These are phyloP conservation scores for Peromyscus attwateri DNA, from an alignment of 2,797 vertebrate species.

Conservation along the genomic window DNA sequence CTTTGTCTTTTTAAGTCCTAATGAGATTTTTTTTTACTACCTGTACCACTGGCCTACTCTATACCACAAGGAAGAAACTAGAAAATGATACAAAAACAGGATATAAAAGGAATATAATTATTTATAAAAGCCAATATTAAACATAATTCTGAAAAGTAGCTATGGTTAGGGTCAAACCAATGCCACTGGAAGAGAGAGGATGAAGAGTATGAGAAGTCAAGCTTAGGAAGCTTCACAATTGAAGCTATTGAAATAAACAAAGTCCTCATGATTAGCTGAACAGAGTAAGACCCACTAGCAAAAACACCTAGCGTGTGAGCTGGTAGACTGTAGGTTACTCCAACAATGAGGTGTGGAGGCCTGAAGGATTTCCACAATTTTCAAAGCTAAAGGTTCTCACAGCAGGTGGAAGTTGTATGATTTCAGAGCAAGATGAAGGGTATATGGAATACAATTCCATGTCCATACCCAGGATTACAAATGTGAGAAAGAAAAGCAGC, in stretches of 20 bases:
- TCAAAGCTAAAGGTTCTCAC: neutral
- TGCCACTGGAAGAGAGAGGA: neutral
- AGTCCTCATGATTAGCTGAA: neutral
- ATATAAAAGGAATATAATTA: neutral
- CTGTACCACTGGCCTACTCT: neutral
- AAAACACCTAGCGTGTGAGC: neutral
- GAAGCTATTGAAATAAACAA: neutral
- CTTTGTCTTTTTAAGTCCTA: neutral
- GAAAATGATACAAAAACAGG: neutral
- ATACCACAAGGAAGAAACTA: neutral
- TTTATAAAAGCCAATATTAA: neutral
- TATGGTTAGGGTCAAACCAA: neutral
- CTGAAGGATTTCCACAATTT: fast-evolving
- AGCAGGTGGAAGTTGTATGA: neutral
- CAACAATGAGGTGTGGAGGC: neutral
- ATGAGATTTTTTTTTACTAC: neutral
- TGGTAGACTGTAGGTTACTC: neutral
- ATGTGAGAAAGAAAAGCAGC: neutral
- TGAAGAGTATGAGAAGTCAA: neutral
- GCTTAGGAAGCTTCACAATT: neutral
- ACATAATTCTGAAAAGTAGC: neutral
- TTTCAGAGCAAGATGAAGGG: neutral
- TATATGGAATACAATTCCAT: neutral
- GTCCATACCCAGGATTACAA: too few relatives aligned
- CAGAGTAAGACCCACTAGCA: neutral